A percentile compares a stretch with the other conserved stretches of the same genome.
These are phyloP conservation scores for Spermophilus dauricus DNA, from an alignment of 2,113 vertebrate species.

Conservation along the genomic window DNA sequence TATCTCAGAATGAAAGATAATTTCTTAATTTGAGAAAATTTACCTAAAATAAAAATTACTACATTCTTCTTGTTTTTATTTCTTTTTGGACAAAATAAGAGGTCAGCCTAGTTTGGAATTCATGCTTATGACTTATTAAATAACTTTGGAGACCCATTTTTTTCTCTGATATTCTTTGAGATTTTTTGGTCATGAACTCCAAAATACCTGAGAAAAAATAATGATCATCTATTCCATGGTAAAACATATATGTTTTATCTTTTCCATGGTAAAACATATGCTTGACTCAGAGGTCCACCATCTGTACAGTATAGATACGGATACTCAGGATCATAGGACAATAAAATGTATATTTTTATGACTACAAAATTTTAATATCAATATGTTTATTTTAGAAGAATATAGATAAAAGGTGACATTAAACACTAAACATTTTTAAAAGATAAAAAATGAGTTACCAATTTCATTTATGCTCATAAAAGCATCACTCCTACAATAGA, in stretches of 20 bases:
- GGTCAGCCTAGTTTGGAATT: background rate
- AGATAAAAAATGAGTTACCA: background rate
- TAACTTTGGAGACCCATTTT: background rate
- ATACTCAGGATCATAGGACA: background rate
- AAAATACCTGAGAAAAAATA: background rate
- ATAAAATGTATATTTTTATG: background rate
- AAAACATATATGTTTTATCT: background rate
- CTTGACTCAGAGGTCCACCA: background rate
- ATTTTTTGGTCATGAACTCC: background rate
- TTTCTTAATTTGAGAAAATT: conserved; percentile 52
- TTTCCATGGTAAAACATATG: background rate
- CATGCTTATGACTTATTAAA: background rate
- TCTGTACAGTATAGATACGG: background rate
- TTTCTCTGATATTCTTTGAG: background rate
- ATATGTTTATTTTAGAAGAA: background rate
- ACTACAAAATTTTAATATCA: background rate
- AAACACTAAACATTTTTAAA: background rate
- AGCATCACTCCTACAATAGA: background rate
- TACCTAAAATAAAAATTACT: background rate
- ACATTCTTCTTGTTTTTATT: background rate
- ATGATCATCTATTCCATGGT: background rate
- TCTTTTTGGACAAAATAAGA: background rate
- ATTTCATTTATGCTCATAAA: background rate
- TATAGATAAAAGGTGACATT: background rate
- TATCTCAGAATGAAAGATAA: conserved; percentile 19